Percentiles rank a stretch among this genome's conserved stretches.
phyloP scores from a whole-genome alignment of 1,140 invertebrate species.

The Temnothorax curvispinosus region DNA sequence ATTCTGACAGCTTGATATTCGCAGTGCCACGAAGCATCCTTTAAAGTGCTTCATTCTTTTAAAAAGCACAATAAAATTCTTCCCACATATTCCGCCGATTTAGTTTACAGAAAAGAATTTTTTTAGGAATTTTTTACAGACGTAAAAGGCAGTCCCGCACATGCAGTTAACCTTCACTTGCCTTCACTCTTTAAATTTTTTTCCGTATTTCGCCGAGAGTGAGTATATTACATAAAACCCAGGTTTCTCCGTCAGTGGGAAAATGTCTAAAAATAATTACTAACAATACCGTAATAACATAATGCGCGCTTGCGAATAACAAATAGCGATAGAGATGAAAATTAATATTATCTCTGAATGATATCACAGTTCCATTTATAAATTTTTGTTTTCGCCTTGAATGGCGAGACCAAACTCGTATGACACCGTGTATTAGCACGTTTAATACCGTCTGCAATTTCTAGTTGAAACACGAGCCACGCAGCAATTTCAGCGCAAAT shows the following conservation, averaged over 20 bases:
- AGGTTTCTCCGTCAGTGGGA: neutral
- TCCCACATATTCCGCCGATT: neutral
- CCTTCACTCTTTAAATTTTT: neutral
- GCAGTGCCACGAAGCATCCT: neutral
- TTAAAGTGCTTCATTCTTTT: slow-evolving; percentile 2
- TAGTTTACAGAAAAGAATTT: neutral
- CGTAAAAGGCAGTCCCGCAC: neutral
- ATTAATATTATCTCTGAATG: neutral
- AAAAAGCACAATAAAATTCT: slow-evolving; percentile 22
- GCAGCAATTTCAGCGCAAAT: slow-evolving; percentile 49
- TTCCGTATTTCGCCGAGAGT: neutral
- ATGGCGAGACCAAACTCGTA: neutral
- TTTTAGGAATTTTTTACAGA: slow-evolving; percentile 9
- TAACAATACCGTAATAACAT: neutral
- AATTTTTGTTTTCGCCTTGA: slow-evolving; percentile 22
- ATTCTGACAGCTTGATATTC: neutral
- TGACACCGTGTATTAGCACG: slow-evolving; percentile 13
- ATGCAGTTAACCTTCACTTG: neutral
- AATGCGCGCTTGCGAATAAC: neutral
- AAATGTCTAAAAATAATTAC: slow-evolving; percentile 28
- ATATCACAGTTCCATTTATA: neutral
- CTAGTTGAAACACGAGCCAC: slow-evolving; percentile 52
- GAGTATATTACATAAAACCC: slow-evolving; percentile 18
- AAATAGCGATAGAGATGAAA: neutral
- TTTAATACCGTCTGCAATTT: slow-evolving; percentile 43